Evolutionary conservation across 2,113 vertebrate genomes (phyloP), one percentile per base, ranked within the genome.

Genomic region (Saguinus imperator): DNA sequence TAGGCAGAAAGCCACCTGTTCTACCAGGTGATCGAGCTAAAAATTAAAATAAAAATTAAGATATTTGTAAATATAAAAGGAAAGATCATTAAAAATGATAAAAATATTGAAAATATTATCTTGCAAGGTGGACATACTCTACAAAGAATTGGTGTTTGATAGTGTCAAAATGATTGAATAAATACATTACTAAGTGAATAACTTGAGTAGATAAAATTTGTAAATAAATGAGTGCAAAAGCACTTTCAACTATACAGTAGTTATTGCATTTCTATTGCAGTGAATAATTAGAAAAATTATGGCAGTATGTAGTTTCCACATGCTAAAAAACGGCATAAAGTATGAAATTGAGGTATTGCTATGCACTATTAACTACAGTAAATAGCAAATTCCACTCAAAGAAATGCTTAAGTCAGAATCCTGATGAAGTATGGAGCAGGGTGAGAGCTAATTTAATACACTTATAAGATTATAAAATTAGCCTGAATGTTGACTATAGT

Each of bases 391-490:
- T 79, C 7, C 35, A 58, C 45, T 79, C 68, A 91, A 75, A 76
- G 40, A 73, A 82, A 64, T 85, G 32, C 23, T 45, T 81, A 84
- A 77, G 52, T 75, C n/a, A 90, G 75, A 96, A 92, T 93, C 18
- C n/a, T 27, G 73, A 58, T n/a, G 40, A 95, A 81, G 6, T 72
- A 43, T 3, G 72, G n/a, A 83, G 76, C 29, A 89, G 37, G 43
- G 76, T 68, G 77, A 86, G 68, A n/a, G 14, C 40, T 90, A 93
- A 83, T 68, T 72, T 89, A 58, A 76, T 92, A 35, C 81, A 93
- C 95, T 82, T 89, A 21, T 52, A 70, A 35, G 35, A 76, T 75
- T 84, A 83, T 80, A 95, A 96, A 48, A 88, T 83, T 94, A 94
- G 48, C 11, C 58, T 91, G 37, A 89, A 72, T 85, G 43, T 93